phyloP scores from a whole-genome alignment of 37 sponge, comb jelly and placozoan species.

The Hormiphora californensis region DNA sequence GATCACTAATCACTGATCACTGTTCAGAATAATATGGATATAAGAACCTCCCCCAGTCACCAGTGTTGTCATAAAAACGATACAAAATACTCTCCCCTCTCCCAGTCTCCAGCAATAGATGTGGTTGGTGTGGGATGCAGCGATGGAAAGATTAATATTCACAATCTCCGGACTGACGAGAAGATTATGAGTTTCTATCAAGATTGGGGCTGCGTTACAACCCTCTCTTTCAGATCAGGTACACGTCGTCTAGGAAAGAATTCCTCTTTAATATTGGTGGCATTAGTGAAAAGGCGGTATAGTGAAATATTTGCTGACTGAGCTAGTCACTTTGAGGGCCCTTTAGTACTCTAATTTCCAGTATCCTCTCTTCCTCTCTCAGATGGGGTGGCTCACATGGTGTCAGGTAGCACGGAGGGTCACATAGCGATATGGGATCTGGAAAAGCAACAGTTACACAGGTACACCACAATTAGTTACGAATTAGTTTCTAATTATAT shows the following conservation, averaged over 20 bases:
- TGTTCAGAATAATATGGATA: too few relatives aligned
- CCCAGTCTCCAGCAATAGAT: slow-evolving; percentile 79
- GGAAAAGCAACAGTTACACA: slow-evolving; percentile 62
- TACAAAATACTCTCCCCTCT: too few relatives aligned
- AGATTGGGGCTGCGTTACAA: slow-evolving; percentile 89
- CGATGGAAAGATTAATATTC: slow-evolving; percentile 71
- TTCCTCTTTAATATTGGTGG: too few relatives aligned
- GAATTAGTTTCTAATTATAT: slow-evolving; percentile 64
- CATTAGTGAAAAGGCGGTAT: too few relatives aligned
- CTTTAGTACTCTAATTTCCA: too few relatives aligned
- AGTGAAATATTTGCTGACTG: too few relatives aligned
- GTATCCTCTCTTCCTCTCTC: neutral
- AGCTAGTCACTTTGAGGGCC: too few relatives aligned
- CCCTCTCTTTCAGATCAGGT: slow-evolving; percentile 84
- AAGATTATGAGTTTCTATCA: slow-evolving; percentile 86
- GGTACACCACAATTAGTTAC: slow-evolving; percentile 66
- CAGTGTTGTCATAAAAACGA: too few relatives aligned
- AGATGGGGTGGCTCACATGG: slow-evolving; percentile 78
- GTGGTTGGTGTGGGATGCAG: slow-evolving; percentile 79
- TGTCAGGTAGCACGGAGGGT: slow-evolving; percentile 71
- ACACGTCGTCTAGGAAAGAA: too few relatives aligned
- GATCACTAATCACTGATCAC: too few relatives aligned
- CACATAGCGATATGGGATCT: slow-evolving; percentile 93
- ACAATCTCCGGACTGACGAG: slow-evolving; percentile 79
- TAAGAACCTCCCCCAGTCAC: too few relatives aligned